Evolutionary conservation across 2,113 vertebrate genomes (phyloP).

Genomic region (Siphamia tubifer): DNA sequence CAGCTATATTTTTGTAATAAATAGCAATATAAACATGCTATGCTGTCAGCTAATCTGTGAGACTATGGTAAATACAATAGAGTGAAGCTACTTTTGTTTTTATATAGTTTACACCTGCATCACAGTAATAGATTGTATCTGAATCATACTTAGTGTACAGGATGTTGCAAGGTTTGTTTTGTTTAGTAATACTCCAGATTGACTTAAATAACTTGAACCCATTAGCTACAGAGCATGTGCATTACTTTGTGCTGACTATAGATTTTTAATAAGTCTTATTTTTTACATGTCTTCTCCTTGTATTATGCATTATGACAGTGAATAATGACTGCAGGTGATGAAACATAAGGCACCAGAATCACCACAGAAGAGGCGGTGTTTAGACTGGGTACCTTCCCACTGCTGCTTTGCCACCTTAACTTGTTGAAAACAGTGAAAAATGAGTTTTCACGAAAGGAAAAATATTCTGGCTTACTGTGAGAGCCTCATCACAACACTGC

Average conservation of each 20-base stretch:
- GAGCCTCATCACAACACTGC: conserved; percentile 44
- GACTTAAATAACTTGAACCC: too few relatives aligned
- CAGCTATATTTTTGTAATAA: too few relatives aligned
- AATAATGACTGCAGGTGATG: conserved; percentile 18
- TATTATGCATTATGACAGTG: conserved; percentile 25
- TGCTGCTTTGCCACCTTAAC: conserved; percentile 28
- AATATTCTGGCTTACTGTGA: conserved; percentile 29
- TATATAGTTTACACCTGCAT: too few relatives aligned
- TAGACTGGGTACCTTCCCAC: conserved; percentile 14
- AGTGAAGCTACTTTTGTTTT: too few relatives aligned
- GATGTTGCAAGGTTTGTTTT: too few relatives aligned
- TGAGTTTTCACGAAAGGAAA: conserved; percentile 14
- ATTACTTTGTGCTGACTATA: not conserved
- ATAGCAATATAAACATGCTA: too few relatives aligned
- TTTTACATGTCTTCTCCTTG: conserved; percentile 1
- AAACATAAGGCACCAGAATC: conserved; percentile 32
- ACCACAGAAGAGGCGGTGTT: conserved; percentile 25
- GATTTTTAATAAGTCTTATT: conserved; percentile 15
- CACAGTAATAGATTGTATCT: too few relatives aligned
- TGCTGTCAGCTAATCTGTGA: too few relatives aligned
- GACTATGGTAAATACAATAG: too few relatives aligned
- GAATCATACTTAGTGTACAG: too few relatives aligned
- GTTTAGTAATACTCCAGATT: too few relatives aligned
- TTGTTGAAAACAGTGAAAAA: conserved; percentile 33
- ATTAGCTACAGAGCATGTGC: conserved; percentile 1